Percentiles rank a stretch among this genome's conserved stretches.
Evolutionary conservation across 1,140 invertebrate genomes (phyloP).

Genomic region (Babylonia areolata): DNA sequence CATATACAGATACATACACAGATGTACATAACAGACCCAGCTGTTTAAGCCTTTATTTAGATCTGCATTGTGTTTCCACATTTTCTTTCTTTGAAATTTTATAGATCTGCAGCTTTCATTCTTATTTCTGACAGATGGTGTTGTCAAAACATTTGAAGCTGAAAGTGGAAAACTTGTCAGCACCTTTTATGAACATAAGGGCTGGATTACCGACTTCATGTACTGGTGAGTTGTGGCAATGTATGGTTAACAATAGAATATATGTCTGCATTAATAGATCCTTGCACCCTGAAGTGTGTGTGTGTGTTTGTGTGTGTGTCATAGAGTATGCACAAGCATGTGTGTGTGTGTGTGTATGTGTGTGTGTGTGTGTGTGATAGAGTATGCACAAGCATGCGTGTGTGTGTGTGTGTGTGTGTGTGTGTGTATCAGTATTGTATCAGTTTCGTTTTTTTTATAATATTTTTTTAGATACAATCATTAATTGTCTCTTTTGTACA

Average conservation of each 20-base stretch:
- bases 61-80: too few species aligned
- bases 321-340: neutral
- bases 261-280: too few species aligned
- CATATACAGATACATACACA: too few species aligned
- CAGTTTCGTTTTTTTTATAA: too few species aligned
- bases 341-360: neutral
- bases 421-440: neutral
- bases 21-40: too few species aligned
- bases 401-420: neutral
- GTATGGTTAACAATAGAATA: neutral
- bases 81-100: too few species aligned
- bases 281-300: neutral
- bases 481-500: constrained; percentile 45
- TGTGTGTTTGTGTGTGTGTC: neutral
- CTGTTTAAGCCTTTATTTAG: too few species aligned
- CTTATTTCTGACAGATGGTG: constrained; percentile 71
- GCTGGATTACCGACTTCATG: constrained; percentile 74
- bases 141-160: constrained; percentile 71
- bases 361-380: constrained; percentile 4
- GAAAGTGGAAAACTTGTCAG: constrained; percentile 68
- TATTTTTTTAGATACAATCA: neutral
- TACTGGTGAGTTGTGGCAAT: constrained; percentile 63
- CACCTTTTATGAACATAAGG: constrained; percentile 67
- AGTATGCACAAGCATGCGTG: neutral
- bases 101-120: too few species aligned